Evolutionary conservation across 2,888 invertebrate species (phyloP), one percentile per base, ranked within the genome.

Genomic region (Cheilosia soror): DNA sequence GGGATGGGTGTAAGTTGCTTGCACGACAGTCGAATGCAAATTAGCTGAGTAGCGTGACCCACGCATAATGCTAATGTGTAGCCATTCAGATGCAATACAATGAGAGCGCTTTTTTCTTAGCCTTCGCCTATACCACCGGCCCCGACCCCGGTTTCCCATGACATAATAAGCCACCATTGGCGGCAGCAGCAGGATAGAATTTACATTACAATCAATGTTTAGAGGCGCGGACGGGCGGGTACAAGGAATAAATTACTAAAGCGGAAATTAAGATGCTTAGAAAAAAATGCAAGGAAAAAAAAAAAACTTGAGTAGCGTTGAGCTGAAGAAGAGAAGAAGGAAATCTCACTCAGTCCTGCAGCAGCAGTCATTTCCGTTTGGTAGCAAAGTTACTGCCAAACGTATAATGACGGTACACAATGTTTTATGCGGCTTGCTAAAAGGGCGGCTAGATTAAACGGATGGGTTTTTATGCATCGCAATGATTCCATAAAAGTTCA

Each of bases 11-110:
- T 27, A 65, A 57, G 62, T 73, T 63, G n/a, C 76, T 71, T 51
- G 80, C 85, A 81, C 80, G 81, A 76, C 72, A 76, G 80, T 81
- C 76, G 76, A 80, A 85, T 85, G 85, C 85, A 85, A 85, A 85
- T 85, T 81, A 81, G 85, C 60, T 66, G 62, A 72, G 66, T 81
- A 71, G 80, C 85, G 80, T 85, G 85, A 85, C 85, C 85, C 85
- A 85, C 85, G 85, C 80, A 85, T 76, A 80, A 85, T 85, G 80
- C 80, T 85, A 85, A 85, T 85, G 85, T 85, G 71, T 81, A 68
- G 76, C 85, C 81, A 85, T 85, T 85, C 71, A 85, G 62, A 71
- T 76, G 76, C 53, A 63, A 75, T 75, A 79, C 73, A 62, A 69
- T 79, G 57, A 58, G 57, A 47, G 49, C 31, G 15, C n/a, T 53